Evolutionary conservation across 2,797 vertebrate species (phyloP).

Genomic region (Enteromius viviparus): DNA sequence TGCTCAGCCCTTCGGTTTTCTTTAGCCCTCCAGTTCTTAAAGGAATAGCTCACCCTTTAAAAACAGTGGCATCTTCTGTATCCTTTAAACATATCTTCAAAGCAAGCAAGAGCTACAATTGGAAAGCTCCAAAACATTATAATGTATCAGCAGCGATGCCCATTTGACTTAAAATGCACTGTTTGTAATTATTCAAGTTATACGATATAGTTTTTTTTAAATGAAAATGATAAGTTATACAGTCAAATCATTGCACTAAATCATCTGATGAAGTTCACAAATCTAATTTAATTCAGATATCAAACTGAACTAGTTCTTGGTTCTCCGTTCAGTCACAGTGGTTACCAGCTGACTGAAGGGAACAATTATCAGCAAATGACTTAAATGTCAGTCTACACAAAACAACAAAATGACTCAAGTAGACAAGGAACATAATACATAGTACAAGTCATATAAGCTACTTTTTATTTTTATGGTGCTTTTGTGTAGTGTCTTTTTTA

Average conservation of each 20-base stretch:
- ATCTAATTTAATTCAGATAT: background rate
- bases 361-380: background rate
- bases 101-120: background rate
- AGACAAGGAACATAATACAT: background rate
- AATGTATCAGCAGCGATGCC: background rate
- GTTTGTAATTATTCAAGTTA: background rate
- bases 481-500: background rate
- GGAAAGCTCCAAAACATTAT: background rate
- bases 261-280: background rate
- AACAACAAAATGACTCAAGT: background rate
- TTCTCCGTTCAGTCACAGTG: background rate
- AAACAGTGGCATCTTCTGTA: background rate
- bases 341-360: background rate
- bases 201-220: too few species aligned
- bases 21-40: background rate
- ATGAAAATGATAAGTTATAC: background rate
- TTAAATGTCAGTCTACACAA: background rate
- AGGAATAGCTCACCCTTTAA: background rate
- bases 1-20: background rate
- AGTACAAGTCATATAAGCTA: background rate
- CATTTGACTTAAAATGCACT: background rate
- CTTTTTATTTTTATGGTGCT: background rate
- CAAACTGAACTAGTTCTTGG: background rate
- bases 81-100: conserved; percentile 1
- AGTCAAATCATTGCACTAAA: background rate